A percentile compares a stretch with the other conserved stretches of the same genome.
Conservation (phyloP, 2,797 vertebrate genomes). For the Decapterus maruadsi region DNA sequence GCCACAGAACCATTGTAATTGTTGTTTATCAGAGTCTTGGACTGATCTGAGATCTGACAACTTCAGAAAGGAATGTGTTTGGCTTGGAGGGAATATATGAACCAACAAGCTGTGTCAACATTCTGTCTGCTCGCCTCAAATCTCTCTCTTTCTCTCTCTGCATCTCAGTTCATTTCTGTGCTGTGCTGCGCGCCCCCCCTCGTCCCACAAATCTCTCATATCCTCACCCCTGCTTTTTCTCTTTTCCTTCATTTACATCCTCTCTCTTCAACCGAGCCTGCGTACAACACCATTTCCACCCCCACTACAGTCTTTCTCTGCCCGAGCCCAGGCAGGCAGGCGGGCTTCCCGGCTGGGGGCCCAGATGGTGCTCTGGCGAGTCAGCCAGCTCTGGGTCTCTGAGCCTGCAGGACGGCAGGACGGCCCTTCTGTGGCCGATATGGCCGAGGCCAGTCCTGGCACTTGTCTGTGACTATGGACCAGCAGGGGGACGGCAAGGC, state of each 20-base stretch:
- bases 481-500: conserved; percentile 78
- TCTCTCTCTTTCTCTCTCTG: conserved; percentile 43
- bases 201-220: conserved; percentile 20
- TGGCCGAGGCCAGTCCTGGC: conserved; percentile 82
- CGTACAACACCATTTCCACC: conserved; percentile 31
- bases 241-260: conserved; percentile 54
- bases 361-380: conserved; percentile 83
- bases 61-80: conserved; percentile 80
- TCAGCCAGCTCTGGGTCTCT: conserved; percentile 79
- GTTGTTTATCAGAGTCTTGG: conserved; percentile 71
- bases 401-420: conserved; percentile 83
- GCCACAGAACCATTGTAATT: conserved; percentile 50
- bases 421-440: conserved; percentile 86
- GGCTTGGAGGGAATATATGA: conserved; percentile 67
- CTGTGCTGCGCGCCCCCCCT: conserved; percentile 28
- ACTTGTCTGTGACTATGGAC: conserved; percentile 79
- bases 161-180: conserved; percentile 37
- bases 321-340: conserved; percentile 62
- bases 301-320: conserved; percentile 54
- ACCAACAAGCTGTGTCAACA: conserved; percentile 82
- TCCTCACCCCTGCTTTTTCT: conserved; percentile 20
- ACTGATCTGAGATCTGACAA: conserved; percentile 74
- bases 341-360: conserved; percentile 79
- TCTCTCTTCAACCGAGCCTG: conserved; percentile 44
- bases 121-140: conserved; percentile 69